Evolutionary conservation across 1,140 invertebrate species (phyloP), one percentile per base, ranked within the genome.

Genomic region (Philaenus spumarius): DNA sequence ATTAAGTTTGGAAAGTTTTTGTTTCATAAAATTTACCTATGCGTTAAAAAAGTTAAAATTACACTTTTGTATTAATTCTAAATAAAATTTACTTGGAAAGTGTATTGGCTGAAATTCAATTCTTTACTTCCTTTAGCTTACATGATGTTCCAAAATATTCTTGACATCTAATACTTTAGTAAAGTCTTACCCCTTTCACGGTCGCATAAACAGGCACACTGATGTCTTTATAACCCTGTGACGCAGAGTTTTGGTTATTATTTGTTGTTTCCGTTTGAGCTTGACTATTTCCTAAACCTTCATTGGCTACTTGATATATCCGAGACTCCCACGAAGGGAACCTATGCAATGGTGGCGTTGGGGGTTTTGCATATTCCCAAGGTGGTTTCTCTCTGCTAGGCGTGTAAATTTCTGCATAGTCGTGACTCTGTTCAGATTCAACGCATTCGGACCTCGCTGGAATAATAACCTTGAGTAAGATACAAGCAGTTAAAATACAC

Each of bases 161-260:
- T 5, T 42, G 12, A 42, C 3, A 42, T 5, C n/a, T n/a, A n/a
- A n/a, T n/a, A n/a, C n/a, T n/a, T n/a, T n/a, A n/a, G n/a, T n/a
- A 20, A 15, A 52, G 35, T 75, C 73, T 78, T 72, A 91, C 88
- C 72, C 90, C 94, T 82, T 97, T 96, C 15, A 97, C 90, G 26
- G 92, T 95, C 19, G 93, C 92, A 74, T 95, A 97, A 14, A 97
- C 93, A 39, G 94, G 94, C 52, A 96, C 90, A 42, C 86, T 89
- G 66, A 90, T 89, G 73, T 89, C 87, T 73, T 86, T 87, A 70
- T 90, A 91, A 60, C 87, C 87, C 64, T 64, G 64, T 12, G 64
- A 64, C 12, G 55, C 43, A 24, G 58, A 30, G 6, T 54, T 57
- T 26, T 74, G 30, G 69, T 75, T 46, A 69, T 74, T 58, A 72